phyloP scores from a whole-genome alignment of 2,113 vertebrate species.

The Ciconia maguari region DNA sequence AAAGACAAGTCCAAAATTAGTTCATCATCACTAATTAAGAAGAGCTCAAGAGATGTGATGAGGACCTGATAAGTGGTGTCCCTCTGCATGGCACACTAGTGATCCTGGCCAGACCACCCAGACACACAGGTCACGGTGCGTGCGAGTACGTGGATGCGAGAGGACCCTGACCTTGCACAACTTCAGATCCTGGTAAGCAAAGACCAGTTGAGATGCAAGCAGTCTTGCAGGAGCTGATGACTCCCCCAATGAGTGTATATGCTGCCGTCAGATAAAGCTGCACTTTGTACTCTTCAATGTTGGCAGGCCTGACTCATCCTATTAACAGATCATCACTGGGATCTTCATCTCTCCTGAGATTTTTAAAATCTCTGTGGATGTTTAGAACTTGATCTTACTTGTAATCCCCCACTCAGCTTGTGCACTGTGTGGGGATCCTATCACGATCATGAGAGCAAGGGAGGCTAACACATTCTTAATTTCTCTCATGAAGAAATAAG shows the following conservation, averaged over 20 bases:
- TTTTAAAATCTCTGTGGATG: neutral
- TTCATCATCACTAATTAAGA: neutral
- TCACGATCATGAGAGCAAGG: fast-evolving
- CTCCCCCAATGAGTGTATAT: fast-evolving
- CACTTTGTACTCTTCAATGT: too few species aligned
- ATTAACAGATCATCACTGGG: neutral
- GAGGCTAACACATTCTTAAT: neutral
- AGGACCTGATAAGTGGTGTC: neutral
- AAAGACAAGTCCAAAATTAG: neutral
- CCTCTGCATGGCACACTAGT: neutral
- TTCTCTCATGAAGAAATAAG: neutral
- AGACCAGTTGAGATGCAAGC: neutral
- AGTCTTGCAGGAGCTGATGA: neutral
- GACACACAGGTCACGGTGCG: fast-evolving
- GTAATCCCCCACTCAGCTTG: neutral
- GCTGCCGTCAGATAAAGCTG: neutral
- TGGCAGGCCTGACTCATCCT: neutral
- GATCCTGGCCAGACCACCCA: neutral
- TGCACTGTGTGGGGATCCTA: neutral
- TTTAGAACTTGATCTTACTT: neutral
- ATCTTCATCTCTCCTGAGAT: neutral
- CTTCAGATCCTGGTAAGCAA: neutral
- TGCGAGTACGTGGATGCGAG: neutral
- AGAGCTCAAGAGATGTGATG: neutral
- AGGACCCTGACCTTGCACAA: neutral